Base-by-base conservation (phyloP, 2,888 invertebrate genomes). In the Netelia inedita region DNA sequence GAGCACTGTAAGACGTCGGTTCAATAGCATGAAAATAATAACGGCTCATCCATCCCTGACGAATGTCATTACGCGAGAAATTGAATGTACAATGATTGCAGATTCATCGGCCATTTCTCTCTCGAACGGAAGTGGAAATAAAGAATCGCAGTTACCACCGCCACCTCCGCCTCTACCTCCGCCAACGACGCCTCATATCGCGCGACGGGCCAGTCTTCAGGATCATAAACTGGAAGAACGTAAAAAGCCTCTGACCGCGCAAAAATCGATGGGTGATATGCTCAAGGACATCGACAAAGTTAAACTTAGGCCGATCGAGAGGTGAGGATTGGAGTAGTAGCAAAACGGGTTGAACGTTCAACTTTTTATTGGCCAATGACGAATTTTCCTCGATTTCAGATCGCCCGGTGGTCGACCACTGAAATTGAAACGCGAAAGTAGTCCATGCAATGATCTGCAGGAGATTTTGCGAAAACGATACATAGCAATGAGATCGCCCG, bases 401-500 rank as follows among this genome's bases (percentile, higher is more conserved):
- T 93, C 93, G 16, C 93, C 93, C 5, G 92, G 92, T 53, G 93
- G 93, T 63, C 89, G 92, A 74, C 91, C 93, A 35, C 73, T 93
- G 43, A 89, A 90, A 76, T 82, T 88, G 14, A 93, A 91, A 84
- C 92, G 92, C 35, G 93, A 92, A 71, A 93, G 91, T 57, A 93
- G 93, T 87, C 93, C 93, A 10, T 93, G 93, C 81, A 93, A 93
- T 79, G 93, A 93, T 88, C 86, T 93, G 61, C 93, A 93, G 87
- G 93, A 93, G 85, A 93, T 93, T 78, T 88, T 93, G 61, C 88
- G 92, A 88, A 92, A 89, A 84, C 91, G 93, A 59, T 93, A 93
- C 68, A 81, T 91, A 3, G 92, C 92, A 43, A 91, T 92, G 91
- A 91, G 91, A 79, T 92, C 92, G 50, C 91, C 92, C 0, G 90